These are phyloP conservation scores for Nyleta sp. DNA, from an alignment of 2,888 invertebrate species.

Conservation along the genomic window DNA sequence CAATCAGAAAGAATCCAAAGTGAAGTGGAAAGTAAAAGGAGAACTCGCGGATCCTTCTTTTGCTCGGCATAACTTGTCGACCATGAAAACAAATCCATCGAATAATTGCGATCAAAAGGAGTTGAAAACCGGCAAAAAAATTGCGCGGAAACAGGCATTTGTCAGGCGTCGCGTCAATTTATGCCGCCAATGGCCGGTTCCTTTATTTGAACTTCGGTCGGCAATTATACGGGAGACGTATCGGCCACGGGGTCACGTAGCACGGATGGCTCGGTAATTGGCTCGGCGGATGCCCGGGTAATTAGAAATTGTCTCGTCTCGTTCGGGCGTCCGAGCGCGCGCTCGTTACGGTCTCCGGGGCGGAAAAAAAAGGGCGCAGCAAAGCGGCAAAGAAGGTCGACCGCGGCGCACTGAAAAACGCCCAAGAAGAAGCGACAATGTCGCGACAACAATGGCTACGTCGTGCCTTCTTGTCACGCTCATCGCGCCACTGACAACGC, in stretches of 20 bases:
- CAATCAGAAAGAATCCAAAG: too few species aligned
- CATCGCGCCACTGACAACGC: conserved; percentile 43
- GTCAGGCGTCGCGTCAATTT: conserved; percentile 48
- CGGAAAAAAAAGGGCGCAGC: conserved; percentile 33
- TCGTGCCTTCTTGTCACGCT: conserved; percentile 63
- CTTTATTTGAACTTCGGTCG: conserved; percentile 44
- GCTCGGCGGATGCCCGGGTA: conserved; percentile 50
- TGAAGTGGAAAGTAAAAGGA: too few species aligned
- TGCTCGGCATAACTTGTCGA: too few species aligned
- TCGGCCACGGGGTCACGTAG: conserved; percentile 42
- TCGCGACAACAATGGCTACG: conserved; percentile 56
- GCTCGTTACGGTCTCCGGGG: conserved; percentile 41
- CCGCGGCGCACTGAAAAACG: conserved; percentile 38
- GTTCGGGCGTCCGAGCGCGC: conserved; percentile 36
- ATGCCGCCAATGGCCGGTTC: conserved; percentile 44
- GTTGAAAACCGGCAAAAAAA: too few species aligned
- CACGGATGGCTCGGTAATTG: conserved; percentile 54
- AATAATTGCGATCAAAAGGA: too few species aligned
- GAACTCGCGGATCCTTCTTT: too few species aligned
- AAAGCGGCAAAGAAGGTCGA: conserved; percentile 36
- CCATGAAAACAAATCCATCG: too few species aligned
- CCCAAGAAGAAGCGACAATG: conserved; percentile 53
- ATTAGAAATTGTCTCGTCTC: conserved; percentile 63
- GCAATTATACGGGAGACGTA: conserved; percentile 51
- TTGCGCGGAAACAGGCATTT: not conserved